These are phyloP conservation scores for Serilophus lunatus DNA, from an alignment of 2,113 vertebrate species.

Conservation along the genomic window DNA sequence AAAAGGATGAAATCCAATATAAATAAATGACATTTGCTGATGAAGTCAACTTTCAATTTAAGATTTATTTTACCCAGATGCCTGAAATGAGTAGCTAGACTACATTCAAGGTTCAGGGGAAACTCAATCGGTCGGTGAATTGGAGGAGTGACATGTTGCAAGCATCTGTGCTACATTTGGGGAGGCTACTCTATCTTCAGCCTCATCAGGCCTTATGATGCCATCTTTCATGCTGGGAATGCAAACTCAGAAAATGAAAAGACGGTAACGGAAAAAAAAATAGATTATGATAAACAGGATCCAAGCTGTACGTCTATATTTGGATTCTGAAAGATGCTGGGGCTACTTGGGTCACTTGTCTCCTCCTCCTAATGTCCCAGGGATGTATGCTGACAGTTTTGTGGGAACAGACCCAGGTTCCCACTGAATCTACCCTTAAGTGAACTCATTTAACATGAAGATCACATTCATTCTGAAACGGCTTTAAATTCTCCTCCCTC, in stretches of 20 bases:
- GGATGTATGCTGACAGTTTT: background rate
- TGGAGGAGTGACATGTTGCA: background rate
- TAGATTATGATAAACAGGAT: background rate
- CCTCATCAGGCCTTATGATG: background rate
- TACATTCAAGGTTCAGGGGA: background rate
- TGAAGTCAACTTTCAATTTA: slow-evolving; percentile 38
- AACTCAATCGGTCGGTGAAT: background rate
- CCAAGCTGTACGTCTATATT: background rate
- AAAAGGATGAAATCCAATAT: slow-evolving; percentile 27
- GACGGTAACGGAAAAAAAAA: background rate
- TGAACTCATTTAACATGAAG: background rate
- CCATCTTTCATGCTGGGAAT: background rate
- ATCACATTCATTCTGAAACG: background rate
- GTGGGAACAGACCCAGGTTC: background rate
- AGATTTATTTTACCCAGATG: slow-evolving; percentile 43
- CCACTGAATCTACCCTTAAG: background rate
- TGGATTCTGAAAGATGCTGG: background rate
- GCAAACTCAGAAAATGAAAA: background rate
- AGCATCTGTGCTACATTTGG: background rate
- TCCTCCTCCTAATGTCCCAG: background rate
- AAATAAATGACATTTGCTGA: slow-evolving; percentile 54
- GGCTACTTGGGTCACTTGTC: background rate
- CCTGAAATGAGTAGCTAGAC: slow-evolving; percentile 18
- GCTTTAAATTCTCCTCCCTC: background rate
- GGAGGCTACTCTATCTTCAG: background rate